Conservation (phyloP, 2,888 invertebrate species). For the Pollenia amentaria region DNA sequence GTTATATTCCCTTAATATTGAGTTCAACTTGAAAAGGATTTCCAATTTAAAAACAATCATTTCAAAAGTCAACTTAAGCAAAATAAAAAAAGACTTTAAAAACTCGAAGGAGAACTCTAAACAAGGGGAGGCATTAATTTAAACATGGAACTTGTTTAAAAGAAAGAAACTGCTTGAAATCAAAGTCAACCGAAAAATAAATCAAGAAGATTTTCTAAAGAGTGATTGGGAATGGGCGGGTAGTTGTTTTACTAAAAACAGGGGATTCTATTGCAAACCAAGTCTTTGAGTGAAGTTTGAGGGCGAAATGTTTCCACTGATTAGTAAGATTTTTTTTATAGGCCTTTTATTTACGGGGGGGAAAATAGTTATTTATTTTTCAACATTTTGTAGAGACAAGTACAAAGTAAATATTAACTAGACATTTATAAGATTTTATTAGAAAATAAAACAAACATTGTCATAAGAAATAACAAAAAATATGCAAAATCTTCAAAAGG, state of each 20-base stretch:
- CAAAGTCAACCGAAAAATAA: constrained; percentile 49
- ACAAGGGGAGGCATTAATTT: constrained; percentile 14
- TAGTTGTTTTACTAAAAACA: neutral
- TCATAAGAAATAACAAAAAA: neutral
- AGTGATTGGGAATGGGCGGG: neutral
- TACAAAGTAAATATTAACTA: constrained; percentile 48
- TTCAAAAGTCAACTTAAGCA: constrained; percentile 27
- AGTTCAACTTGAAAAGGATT: constrained; percentile 35
- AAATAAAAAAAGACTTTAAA: constrained; percentile 17
- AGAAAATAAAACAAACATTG: neutral
- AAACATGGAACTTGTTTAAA: neutral
- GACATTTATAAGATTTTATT: constrained; percentile 11
- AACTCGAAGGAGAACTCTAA: constrained; percentile 11
- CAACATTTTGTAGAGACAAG: constrained; percentile 17
- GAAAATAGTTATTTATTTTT: neutral
- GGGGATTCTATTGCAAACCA: neutral
- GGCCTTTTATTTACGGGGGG: neutral
- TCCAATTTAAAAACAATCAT: constrained; percentile 14
- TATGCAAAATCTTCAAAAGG: constrained; percentile 9
- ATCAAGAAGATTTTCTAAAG: constrained; percentile 28
- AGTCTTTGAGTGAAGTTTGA: constrained; percentile 20
- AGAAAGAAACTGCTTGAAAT: constrained; percentile 10
- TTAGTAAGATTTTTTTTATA: constrained; percentile 6
- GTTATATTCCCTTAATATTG: neutral
- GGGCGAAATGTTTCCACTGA: constrained; percentile 15